These are phyloP conservation scores for Lordiphosa clarofinis DNA, from an alignment of 1,140 invertebrate species.

Conservation along the genomic window DNA sequence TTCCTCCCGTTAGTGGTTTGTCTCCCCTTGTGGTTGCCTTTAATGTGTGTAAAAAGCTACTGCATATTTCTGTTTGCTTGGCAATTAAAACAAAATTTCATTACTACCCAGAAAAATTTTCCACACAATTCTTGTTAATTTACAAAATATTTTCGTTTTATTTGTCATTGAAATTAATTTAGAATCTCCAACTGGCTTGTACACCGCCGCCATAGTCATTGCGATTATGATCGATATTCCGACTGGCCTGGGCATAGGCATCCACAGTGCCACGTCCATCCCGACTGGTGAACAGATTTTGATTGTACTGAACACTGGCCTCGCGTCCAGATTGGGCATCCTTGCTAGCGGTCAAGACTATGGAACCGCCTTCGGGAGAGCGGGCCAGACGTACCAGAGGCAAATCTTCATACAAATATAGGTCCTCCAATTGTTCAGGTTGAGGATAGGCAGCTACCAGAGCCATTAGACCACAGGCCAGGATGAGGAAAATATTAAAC, in stretches of 20 bases:
- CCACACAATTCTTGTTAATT: too few species aligned
- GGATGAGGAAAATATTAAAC: slow-evolving; percentile 18
- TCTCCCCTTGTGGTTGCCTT: too few species aligned
- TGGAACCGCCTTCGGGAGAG: slow-evolving; percentile 46
- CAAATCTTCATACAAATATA: background rate
- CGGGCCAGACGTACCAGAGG: slow-evolving; percentile 24
- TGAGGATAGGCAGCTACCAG: slow-evolving; percentile 14
- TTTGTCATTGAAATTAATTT: background rate
- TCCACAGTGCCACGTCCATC: slow-evolving; percentile 64
- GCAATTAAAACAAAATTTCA: too few species aligned
- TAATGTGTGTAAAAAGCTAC: too few species aligned
- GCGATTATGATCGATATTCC: slow-evolving; percentile 57
- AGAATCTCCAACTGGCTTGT: slow-evolving; percentile 48
- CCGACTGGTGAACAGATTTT: slow-evolving; percentile 49
- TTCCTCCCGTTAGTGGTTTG: too few species aligned
- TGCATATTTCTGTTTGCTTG: too few species aligned
- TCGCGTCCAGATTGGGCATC: slow-evolving; percentile 45
- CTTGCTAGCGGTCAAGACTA: slow-evolving; percentile 34
- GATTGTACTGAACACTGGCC: slow-evolving; percentile 54
- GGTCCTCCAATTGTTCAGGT: background rate
- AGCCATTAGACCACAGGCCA: slow-evolving; percentile 26
- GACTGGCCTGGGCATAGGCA: slow-evolving; percentile 64
- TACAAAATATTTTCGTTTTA: background rate
- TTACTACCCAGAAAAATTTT: too few species aligned
- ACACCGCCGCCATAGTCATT: slow-evolving; percentile 52